These are phyloP conservation scores for Lottia gigantea DNA, from an alignment of 2,888 invertebrate species.

Conservation along the genomic window DNA sequence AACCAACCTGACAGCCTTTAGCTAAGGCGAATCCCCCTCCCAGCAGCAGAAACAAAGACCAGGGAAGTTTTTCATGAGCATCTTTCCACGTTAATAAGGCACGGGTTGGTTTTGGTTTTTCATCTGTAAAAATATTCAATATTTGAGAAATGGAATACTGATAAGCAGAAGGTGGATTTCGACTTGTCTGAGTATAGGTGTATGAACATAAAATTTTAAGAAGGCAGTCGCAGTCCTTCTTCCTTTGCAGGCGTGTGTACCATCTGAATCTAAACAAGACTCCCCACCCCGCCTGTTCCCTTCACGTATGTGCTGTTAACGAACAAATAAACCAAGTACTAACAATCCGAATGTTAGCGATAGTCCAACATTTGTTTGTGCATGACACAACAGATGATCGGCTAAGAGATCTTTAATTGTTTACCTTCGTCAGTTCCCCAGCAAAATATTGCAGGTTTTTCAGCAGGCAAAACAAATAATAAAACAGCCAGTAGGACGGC, in stretches of 20 bases:
- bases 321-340: too few relatives aligned
- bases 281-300: too few relatives aligned
- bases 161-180: not conserved
- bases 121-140: conserved; percentile 6
- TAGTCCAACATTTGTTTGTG: too few relatives aligned
- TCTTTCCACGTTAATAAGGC: conserved; percentile 86
- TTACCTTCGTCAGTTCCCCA: conserved; percentile 24
- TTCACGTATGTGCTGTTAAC: too few relatives aligned
- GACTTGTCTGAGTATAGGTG: too few relatives aligned
- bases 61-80: conserved; percentile 86
- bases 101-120: conserved; percentile 56
- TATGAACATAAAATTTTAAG: not conserved
- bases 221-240: not conserved
- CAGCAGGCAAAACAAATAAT: conserved; percentile 84
- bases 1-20: conserved; percentile 78
- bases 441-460: conserved; percentile 71
- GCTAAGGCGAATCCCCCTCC: conserved; percentile 90
- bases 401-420: not conserved
- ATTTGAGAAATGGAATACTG: not conserved
- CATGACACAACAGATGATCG: not conserved
- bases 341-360: too few relatives aligned
- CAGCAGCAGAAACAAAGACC: conserved; percentile 87
- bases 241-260: too few relatives aligned
- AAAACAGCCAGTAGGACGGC: conserved; percentile 85
- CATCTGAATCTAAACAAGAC: too few relatives aligned